Conservation (phyloP, 2,888 invertebrate species). For the Chrysopilus asiliformis region DNA sequence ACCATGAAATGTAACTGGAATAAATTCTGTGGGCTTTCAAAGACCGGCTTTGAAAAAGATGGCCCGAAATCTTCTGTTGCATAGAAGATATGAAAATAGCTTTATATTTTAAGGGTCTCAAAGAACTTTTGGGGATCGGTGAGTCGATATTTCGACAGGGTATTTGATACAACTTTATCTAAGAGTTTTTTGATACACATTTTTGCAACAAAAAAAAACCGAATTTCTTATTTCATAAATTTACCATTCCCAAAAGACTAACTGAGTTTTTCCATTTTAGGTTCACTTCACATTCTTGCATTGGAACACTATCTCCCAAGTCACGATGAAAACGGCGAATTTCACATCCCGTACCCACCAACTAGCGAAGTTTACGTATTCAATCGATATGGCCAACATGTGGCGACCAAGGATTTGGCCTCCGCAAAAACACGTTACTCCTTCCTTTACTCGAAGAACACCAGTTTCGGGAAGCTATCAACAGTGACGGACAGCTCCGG, state of each 20-base stretch:
- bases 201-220: too few species aligned
- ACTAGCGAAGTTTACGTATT: constrained; percentile 89
- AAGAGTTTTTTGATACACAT: too few species aligned
- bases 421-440: constrained; percentile 92
- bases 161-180: too few species aligned
- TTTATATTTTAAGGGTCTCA: too few species aligned
- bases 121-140: too few species aligned
- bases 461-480: constrained; percentile 85
- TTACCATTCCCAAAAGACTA: neutral
- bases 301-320: constrained; percentile 76
- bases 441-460: constrained; percentile 93
- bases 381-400: constrained; percentile 92
- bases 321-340: constrained; percentile 80
- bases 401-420: constrained; percentile 83
- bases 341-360: constrained; percentile 85
- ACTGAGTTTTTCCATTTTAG: constrained; percentile 30
- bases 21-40: too few species aligned
- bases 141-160: too few species aligned
- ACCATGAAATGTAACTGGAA: too few species aligned
- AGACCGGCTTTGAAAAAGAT: too few species aligned
- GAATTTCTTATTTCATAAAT: neutral
- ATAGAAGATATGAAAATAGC: neutral
- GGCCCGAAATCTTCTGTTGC: neutral
- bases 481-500: constrained; percentile 91
- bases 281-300: constrained; percentile 70